A percentile compares a stretch with the other conserved stretches of the same genome.
These are phyloP conservation scores for Harpagifer antarcticus DNA, from an alignment of 2,797 vertebrate species.

Conservation along the genomic window DNA sequence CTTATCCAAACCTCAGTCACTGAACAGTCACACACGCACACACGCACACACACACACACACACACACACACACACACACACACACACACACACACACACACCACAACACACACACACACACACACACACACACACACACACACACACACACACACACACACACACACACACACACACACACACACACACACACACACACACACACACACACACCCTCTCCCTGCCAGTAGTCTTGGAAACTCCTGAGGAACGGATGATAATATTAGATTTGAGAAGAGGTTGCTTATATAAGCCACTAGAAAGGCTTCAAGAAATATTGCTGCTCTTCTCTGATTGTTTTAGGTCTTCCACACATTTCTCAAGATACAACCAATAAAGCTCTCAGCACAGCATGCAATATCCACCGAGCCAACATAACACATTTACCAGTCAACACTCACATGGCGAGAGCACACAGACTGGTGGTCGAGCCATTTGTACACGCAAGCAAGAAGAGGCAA, in stretches of 20 bases:
- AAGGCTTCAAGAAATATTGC: conserved; percentile 67
- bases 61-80: conserved; percentile 25
- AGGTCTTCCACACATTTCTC: conserved; percentile 37
- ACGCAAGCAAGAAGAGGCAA: conserved; percentile 58
- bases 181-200: conserved; percentile 4
- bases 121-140: conserved; percentile 22
- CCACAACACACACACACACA: conserved; percentile 1
- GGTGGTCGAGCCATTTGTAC: conserved; percentile 56
- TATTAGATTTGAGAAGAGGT: conserved; percentile 60
- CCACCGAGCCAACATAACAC: conserved; percentile 50
- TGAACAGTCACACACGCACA: background rate
- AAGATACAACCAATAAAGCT: conserved; percentile 60
- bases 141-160: background rate
- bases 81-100: background rate
- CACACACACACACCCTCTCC: conserved; percentile 17
- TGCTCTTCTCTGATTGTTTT: conserved; percentile 61
- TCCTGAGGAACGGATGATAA: conserved; percentile 58
- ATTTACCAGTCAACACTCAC: conserved; percentile 50
- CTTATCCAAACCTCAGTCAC: background rate
- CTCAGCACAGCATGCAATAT: conserved; percentile 69
- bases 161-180: conserved; percentile 1
- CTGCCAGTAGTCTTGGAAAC: conserved; percentile 54
- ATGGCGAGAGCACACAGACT: conserved; percentile 43
- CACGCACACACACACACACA: too few relatives aligned
- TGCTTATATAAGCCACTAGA: conserved; percentile 50